Conservation (phyloP, 2,113 vertebrate genomes). For the Sturnira hondurensis region DNA sequence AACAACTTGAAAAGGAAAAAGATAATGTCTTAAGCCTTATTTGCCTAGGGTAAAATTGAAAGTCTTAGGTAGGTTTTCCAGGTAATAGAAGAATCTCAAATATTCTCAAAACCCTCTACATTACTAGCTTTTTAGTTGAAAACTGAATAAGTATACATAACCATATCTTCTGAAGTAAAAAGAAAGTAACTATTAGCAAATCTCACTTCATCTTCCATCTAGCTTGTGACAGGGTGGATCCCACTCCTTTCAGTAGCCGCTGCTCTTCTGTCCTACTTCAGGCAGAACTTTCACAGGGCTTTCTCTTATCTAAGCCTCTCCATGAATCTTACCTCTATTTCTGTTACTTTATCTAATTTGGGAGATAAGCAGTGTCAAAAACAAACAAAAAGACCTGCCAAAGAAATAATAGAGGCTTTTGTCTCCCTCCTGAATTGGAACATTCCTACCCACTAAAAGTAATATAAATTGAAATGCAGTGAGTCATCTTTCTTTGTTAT, state of each 20-base stretch:
- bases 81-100: background rate
- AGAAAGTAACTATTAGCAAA: background rate
- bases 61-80: background rate
- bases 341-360: conserved; percentile 59
- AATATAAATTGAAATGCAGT: background rate
- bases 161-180: background rate
- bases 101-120: background rate
- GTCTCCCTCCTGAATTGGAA: conserved; percentile 35
- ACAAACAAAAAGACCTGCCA: conserved; percentile 49
- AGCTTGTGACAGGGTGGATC: background rate
- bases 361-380: conserved; percentile 58
- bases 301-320: conserved; percentile 31
- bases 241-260: background rate
- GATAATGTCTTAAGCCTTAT: background rate
- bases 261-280: background rate
- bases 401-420: conserved; percentile 47
- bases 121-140: background rate
- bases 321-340: conserved; percentile 32
- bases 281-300: background rate
- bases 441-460: background rate
- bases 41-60: background rate
- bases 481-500: conserved; percentile 27
- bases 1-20: background rate
- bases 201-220: background rate
- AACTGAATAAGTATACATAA: background rate